A percentile compares a stretch with the other conserved stretches of the same genome.
Evolutionary conservation across 1,140 invertebrate species (phyloP).

Genomic region (Teleopsis dalmanni): DNA sequence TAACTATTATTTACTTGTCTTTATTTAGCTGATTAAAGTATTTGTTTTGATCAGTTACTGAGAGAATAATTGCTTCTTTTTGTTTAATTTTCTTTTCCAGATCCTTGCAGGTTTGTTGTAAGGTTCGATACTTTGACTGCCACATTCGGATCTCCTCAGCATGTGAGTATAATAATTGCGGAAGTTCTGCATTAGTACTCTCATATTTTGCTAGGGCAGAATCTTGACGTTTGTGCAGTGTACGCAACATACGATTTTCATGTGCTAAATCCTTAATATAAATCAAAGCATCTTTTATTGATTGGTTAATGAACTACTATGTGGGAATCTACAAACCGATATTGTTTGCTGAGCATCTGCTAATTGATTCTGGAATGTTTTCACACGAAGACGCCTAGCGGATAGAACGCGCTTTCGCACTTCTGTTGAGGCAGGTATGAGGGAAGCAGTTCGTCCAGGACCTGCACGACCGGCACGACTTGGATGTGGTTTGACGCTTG

Average conservation of each 20-base stretch:
- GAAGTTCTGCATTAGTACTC: conserved; percentile 65
- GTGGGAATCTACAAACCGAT: conserved; percentile 51
- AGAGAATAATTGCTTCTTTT: conserved; percentile 56
- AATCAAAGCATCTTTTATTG: not conserved
- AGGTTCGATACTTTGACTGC: conserved; percentile 59
- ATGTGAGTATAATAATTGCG: conserved; percentile 62
- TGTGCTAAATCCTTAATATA: conserved; percentile 56
- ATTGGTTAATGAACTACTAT: not conserved
- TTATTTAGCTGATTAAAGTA: conserved; percentile 61
- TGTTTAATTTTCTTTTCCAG: conserved; percentile 56
- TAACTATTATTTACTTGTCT: conserved; percentile 49
- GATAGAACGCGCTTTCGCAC: conserved; percentile 65
- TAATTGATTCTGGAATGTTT: conserved; percentile 69
- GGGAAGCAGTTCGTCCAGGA: conserved; percentile 19
- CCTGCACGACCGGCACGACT: conserved; percentile 5
- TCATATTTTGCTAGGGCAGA: conserved; percentile 64
- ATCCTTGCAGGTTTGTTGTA: conserved; percentile 56
- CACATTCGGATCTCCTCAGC: conserved; percentile 67
- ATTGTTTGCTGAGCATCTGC: conserved; percentile 70
- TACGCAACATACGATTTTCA: conserved; percentile 65
- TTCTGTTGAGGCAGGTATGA: conserved; percentile 24
- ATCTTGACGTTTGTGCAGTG: conserved; percentile 67
- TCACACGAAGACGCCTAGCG: conserved; percentile 64
- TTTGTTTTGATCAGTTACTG: conserved; percentile 58
- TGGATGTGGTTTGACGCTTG: conserved; percentile 16